phyloP scores from a whole-genome alignment of 1,140 invertebrate genomes.

The Ceratina calcarata region DNA sequence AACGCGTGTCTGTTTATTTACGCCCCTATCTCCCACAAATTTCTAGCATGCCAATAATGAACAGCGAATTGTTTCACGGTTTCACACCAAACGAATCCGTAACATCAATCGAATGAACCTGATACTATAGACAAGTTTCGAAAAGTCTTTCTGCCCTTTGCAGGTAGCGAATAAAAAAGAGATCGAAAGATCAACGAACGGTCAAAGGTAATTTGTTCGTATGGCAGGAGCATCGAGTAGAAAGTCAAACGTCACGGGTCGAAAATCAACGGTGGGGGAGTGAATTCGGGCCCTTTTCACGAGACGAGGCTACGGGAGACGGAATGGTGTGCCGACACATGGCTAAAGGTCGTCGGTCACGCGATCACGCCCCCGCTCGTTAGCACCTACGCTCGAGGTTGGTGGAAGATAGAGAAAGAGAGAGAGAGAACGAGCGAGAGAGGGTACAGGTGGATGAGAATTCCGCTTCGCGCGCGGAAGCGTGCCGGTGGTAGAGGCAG shows the following conservation, averaged over 20 bases:
- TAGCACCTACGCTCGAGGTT: conserved; percentile 45
- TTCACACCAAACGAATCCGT: too few relatives aligned
- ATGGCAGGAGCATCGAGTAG: background rate
- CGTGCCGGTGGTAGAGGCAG: conserved; percentile 34
- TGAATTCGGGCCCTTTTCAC: background rate
- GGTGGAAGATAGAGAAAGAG: background rate
- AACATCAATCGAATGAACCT: too few relatives aligned
- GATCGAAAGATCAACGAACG: background rate
- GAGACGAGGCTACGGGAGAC: background rate
- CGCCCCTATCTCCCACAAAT: too few relatives aligned
- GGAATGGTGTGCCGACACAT: too few relatives aligned
- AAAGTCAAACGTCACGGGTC: conserved; percentile 3
- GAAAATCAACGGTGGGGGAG: background rate
- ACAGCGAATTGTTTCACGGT: too few relatives aligned
- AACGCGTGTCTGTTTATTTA: too few relatives aligned
- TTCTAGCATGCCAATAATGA: too few relatives aligned
- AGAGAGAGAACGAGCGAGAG: background rate
- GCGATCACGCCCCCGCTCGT: conserved; percentile 58
- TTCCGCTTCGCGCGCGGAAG: background rate
- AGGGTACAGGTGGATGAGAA: conserved; percentile 38
- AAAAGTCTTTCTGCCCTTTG: too few relatives aligned
- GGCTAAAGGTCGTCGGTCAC: conserved; percentile 60
- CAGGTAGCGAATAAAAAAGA: too few relatives aligned
- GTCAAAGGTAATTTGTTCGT: background rate
- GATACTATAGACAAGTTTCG: too few relatives aligned